phyloP scores from a whole-genome alignment of 2,797 vertebrate genomes.

The Sus cebifrons region DNA sequence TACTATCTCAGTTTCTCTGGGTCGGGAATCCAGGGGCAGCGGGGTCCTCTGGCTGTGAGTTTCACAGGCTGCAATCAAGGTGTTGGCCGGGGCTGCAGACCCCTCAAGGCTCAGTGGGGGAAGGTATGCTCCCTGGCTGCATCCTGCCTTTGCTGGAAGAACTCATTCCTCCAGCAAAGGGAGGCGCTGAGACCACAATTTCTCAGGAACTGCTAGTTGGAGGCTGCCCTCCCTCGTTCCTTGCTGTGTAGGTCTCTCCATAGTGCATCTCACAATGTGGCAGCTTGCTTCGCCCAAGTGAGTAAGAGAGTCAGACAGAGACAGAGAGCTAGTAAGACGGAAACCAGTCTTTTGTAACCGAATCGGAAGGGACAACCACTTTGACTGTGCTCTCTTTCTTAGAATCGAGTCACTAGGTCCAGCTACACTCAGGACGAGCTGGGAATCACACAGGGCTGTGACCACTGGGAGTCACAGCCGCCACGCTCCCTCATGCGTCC shows the following conservation, averaged over 20 bases:
- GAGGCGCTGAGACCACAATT: background rate
- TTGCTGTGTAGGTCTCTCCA: background rate
- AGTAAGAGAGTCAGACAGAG: background rate
- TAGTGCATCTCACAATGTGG: background rate
- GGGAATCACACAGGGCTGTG: background rate
- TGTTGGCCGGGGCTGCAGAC: rapidly evolving
- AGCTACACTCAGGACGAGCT: background rate
- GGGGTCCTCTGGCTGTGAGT: background rate
- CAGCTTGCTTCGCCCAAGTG: background rate
- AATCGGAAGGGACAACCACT: background rate
- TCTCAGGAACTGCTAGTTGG: background rate
- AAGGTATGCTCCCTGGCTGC: background rate
- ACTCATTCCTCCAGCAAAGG: rapidly evolving
- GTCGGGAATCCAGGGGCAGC: background rate
- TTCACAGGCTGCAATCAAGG: background rate
- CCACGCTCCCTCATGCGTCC: background rate
- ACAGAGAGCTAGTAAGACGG: background rate
- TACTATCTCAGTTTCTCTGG: background rate
- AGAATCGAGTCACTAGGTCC: background rate
- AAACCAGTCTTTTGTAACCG: background rate
- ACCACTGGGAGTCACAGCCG: background rate
- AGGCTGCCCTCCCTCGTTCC: background rate
- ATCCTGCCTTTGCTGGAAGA: background rate
- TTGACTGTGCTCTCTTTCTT: background rate
- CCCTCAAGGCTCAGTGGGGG: background rate